Evolutionary conservation across 2,113 vertebrate genomes (phyloP), one percentile per base, ranked within the genome.

Genomic region (Calyptommatus sinebrachiatus): DNA sequence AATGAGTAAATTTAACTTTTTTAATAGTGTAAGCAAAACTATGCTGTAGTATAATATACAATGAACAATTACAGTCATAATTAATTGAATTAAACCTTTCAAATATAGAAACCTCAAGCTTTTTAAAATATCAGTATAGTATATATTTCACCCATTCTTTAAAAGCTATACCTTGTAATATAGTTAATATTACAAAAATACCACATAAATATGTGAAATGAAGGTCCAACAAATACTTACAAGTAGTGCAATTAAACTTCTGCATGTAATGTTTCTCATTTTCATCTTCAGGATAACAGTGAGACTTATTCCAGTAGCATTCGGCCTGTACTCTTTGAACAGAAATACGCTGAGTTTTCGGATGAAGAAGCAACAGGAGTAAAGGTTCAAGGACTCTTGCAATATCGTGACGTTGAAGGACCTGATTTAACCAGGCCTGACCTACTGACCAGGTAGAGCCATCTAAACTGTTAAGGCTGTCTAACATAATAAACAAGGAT

Each of bases 401-500:
- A 65, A 99, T 99, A 84, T 99, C 98, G 78, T 99, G 98, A 89
- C 98, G 97, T 91, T 99, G 98, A 50, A 99, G 96, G 22, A 99
- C 97, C 89, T 99, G 98, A 92, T 97, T 97, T 80, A 99, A 91
- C 98, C 98, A 99, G 65, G 97, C 98, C 88, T 98, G 97, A 75
- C 97, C 97, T 80, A 99, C 97, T 62, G 98, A 97, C 77, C 97
- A 98, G 0, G 95, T 97, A 46, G 97, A 98, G n/a, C 97, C 96
- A 91, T 99, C 98, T 82, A 97, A 96, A 83, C 96, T 99, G 88
- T 96, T 98, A 78, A 99, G 95, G 89, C 98, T 98, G 87, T 99
- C 98, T 50, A 99, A 89, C 98, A 99, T 99, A 90, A 99, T 99
- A 92, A 99, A 99, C 3, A 99, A 94, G 89, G 98, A 99, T 85